Base-by-base conservation (phyloP, 2,113 vertebrate species). In the Poeciliopsis occidentalis region DNA sequence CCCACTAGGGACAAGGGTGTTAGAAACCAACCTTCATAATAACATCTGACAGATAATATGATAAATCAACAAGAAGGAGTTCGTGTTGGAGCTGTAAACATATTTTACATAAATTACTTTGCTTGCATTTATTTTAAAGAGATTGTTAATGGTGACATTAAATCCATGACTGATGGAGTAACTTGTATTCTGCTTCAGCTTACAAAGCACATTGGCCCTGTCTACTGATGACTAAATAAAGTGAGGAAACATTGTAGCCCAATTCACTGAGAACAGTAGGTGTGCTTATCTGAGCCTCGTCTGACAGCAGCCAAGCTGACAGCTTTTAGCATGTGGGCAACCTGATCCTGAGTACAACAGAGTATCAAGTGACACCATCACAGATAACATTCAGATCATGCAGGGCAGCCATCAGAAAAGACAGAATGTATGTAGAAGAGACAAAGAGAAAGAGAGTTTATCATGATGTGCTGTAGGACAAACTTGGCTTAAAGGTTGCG, bases 311-410 rank as follows among this genome's bases (percentile, higher is more conserved):
- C 41, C 44, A 30, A 26, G 71, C 91, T 91, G 77, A 73, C 87
- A 87, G 32, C 54, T 54, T 73, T 71, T 69, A 79, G 67, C 31
- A 82, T 75, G 0, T 82, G 90, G 78, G 80, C 71, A 68, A 94
- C 83, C 81, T 87, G 91, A 91, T 76, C 90, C 87, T 80, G 77
- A 71, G 51, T 75, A 67, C 71, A 54, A 86, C 85, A 89, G 32
- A 69, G 32, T 51, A 19, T 73, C 90, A 94, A 92, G 82, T 85
- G 87, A 87, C 75, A 83, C 87, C 90, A 87, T 60, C 88, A 82
- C 79, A 92, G 93, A 83, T 80, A 92, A 74, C 2, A 5, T 60
- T 64, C 2, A 12, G 64, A 32, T 37, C 66, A 68, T 31, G 60
- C 62, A 67, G 34, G 60, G 71, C 76, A 60, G 61, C 37, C 64